Evolutionary conservation across 2,888 invertebrate genomes (phyloP).

Genomic region (Tiliacea citrago): DNA sequence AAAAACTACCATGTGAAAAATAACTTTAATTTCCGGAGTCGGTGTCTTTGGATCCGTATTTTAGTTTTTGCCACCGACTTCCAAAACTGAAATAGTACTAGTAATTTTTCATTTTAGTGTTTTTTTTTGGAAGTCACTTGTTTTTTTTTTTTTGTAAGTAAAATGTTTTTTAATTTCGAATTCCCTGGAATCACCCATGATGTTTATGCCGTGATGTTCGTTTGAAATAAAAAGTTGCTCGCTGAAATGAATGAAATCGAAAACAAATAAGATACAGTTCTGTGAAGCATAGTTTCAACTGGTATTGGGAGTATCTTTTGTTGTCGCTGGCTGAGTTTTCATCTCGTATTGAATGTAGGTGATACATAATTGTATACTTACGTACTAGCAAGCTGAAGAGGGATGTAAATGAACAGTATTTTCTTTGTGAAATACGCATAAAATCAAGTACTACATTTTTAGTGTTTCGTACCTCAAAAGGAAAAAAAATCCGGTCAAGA

Average conservation of each 20-base stretch:
- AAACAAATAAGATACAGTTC: conserved; percentile 3
- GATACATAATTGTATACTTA: neutral
- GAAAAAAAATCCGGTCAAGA: too few species aligned
- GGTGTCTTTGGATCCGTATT: too few species aligned
- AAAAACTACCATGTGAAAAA: too few species aligned
- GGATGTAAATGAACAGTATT: neutral
- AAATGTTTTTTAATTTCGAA: neutral
- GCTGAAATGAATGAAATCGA: conserved; percentile 11
- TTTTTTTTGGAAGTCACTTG: too few species aligned
- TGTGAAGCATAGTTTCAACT: conserved; percentile 21
- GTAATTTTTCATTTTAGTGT: too few species aligned
- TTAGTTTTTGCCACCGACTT: too few species aligned
- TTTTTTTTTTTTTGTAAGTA: too few species aligned
- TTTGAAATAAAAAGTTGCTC: neutral
- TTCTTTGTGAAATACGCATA: neutral
- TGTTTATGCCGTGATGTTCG: neutral
- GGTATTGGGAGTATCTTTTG: conserved; percentile 35
- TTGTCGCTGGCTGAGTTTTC: conserved; percentile 20
- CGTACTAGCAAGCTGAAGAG: neutral
- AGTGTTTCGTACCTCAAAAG: too few species aligned
- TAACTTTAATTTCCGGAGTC: too few species aligned
- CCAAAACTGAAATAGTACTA: too few species aligned
- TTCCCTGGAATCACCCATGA: neutral
- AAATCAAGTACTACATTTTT: neutral
- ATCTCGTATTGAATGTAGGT: conserved; percentile 32